phyloP scores from a whole-genome alignment of 2,113 vertebrate genomes.

The Gracilinanus agilis region DNA sequence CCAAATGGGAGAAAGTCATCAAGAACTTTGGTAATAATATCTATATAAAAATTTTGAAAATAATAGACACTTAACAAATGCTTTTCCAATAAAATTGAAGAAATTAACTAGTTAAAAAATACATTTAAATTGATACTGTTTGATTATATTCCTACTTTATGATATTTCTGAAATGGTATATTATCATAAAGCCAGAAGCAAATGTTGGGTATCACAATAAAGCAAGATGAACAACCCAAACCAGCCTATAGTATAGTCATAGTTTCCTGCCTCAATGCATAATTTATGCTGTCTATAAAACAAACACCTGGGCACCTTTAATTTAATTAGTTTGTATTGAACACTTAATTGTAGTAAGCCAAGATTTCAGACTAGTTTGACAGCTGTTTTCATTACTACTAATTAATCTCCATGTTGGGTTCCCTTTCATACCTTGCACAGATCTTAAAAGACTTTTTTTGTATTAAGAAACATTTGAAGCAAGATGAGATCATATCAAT shows the following conservation, averaged over 20 bases:
- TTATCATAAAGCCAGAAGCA: constrained; percentile 53
- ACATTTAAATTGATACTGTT: constrained; percentile 29
- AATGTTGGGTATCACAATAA: constrained; percentile 49
- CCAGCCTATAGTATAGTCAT: constrained; percentile 58
- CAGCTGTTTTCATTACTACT: constrained; percentile 83
- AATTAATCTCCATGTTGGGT: constrained; percentile 75
- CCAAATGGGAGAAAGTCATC: constrained; percentile 39
- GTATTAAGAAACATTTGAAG: constrained; percentile 26
- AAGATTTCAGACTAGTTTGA: constrained; percentile 78
- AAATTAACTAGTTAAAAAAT: constrained; percentile 57
- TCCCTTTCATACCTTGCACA: constrained; percentile 40
- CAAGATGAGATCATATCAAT: not conserved
- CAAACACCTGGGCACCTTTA: constrained; percentile 77
- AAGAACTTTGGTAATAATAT: constrained; percentile 41
- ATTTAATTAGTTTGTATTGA: constrained; percentile 82
- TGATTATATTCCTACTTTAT: constrained; percentile 37
- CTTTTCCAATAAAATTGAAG: constrained; percentile 49
- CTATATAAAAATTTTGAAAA: not conserved
- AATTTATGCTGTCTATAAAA: constrained; percentile 76
- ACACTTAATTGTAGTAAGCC: constrained; percentile 78
- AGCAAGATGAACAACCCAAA: constrained; percentile 48
- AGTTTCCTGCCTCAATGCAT: constrained; percentile 69
- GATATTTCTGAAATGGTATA: constrained; percentile 21
- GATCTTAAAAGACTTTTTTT: constrained; percentile 21
- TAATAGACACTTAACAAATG: constrained; percentile 37